Evolutionary conservation across 2,113 vertebrate genomes (phyloP), one percentile per base, ranked within the genome.

Genomic region (Craseonycteris thonglongyai): DNA sequence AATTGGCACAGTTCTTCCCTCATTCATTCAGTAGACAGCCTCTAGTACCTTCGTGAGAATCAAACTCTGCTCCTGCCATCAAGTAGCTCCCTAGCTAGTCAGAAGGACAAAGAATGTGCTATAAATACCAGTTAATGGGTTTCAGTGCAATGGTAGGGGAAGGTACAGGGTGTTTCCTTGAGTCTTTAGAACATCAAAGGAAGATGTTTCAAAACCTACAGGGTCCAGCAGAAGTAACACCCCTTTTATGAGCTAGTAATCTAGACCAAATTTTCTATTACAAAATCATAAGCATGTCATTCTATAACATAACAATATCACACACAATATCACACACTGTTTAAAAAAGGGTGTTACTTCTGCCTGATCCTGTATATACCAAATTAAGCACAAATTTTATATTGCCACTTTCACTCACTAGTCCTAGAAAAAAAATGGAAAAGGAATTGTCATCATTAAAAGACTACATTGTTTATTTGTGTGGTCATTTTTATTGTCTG

Each of bases 381-480:
- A 63, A 88, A 59, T 72, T 47, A 93, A 93, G 75, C 33, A 84
- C 71, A 85, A 10, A 66, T 92, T 95, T 92, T 93, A 19, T 49
- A 79, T 93, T 81, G 18, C 4, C 30, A 80, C 9, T 45, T 85
- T 95, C 5, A 51, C 61, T 95, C 22, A 66, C 28, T n/a, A 88
- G 56, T 94, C 38, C 42, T 28, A 81, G 88, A 49, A 51, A 42
- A 89, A 87, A 75, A 2, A 24, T n/a, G n/a, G 68, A 47, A 82
- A 75, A 86, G 26, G 22, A 74, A 30, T 61, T 78, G 42, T 54
- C 18, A 76, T 26, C 42, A 63, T 40, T 87, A 72, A 90, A 94
- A 90, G 71, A 61, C 24, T 33, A 22, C 35, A 61, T 33, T 47
- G 38, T 59, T 90, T 90, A 80, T 35, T 26, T 40, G 49, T 59